A percentile compares a stretch with the other conserved stretches of the same genome.
phyloP scores from a whole-genome alignment of 2,113 vertebrate species.

The Andinoacara biseriatus region DNA sequence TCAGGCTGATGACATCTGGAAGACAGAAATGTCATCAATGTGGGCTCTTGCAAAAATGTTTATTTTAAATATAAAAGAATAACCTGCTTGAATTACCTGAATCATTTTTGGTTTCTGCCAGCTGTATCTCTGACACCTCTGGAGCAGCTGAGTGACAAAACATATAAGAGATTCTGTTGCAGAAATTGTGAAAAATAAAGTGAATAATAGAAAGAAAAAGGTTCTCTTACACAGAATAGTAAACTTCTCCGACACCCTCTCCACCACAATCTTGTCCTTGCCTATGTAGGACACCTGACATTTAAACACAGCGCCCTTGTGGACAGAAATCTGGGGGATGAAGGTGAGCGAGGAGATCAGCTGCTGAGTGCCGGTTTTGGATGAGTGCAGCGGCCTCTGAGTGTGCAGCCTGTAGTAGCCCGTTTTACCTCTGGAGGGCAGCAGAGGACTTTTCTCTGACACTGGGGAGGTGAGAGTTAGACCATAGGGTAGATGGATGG shows the following conservation, averaged over 20 bases:
- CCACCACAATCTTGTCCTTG: slow-evolving; percentile 80
- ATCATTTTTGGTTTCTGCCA: slow-evolving; percentile 72
- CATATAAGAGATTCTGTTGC: not conserved
- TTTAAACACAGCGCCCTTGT: slow-evolving; percentile 81
- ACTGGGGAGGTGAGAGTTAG: slow-evolving; percentile 72
- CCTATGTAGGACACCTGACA: slow-evolving; percentile 81
- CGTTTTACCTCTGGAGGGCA: slow-evolving; percentile 58
- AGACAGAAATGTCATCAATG: not conserved
- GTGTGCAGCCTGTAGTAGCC: slow-evolving; percentile 81
- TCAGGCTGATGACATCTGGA: slow-evolving; percentile 77
- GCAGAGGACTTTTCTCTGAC: slow-evolving; percentile 75
- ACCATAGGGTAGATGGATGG: slow-evolving; percentile 72
- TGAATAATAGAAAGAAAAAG: not conserved
- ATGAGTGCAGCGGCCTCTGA: slow-evolving; percentile 63
- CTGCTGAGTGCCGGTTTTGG: slow-evolving; percentile 61
- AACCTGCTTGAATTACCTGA: slow-evolving; percentile 52
- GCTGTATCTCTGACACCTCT: slow-evolving; percentile 80
- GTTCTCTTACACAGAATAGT: slow-evolving; percentile 76
- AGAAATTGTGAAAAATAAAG: not conserved
- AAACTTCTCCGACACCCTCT: slow-evolving; percentile 80
- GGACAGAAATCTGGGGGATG: slow-evolving; percentile 77
- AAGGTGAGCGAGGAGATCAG: slow-evolving; percentile 80
- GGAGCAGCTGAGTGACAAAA: slow-evolving; percentile 70
- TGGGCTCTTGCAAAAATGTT: not conserved
- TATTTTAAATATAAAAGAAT: not conserved